Percentiles rank a stretch among this genome's conserved stretches.
These are phyloP conservation scores for Cacatua alba DNA, from an alignment of 2,113 vertebrate genomes.

Conservation along the genomic window DNA sequence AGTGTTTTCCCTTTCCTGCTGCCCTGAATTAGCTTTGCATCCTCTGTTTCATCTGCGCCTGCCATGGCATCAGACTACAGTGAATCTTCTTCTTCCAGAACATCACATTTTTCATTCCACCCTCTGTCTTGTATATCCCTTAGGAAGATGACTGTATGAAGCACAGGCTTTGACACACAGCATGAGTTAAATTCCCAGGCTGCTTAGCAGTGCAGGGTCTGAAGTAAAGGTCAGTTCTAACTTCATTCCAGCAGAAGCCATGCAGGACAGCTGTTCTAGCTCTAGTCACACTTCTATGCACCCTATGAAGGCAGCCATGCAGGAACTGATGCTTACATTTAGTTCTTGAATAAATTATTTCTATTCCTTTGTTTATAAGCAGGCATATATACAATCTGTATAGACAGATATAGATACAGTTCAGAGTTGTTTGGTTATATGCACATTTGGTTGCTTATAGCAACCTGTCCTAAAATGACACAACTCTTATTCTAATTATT, in stretches of 20 bases:
- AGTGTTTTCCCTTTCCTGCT: not conserved
- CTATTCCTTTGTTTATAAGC: not conserved
- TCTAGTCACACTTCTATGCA: not conserved
- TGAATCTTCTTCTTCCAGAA: not conserved
- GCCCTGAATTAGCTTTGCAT: not conserved
- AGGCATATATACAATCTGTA: not conserved
- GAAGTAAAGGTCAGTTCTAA: not conserved
- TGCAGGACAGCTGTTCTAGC: not conserved
- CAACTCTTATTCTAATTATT: not conserved
- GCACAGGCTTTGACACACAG: accelerated
- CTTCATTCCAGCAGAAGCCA: not conserved
- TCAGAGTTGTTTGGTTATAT: not conserved
- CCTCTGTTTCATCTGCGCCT: accelerated
- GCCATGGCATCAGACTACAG: not conserved
- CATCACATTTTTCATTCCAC: not conserved
- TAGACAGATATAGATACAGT: not conserved
- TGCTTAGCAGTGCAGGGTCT: not conserved
- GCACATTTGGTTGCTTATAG: not conserved
- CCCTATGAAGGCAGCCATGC: not conserved
- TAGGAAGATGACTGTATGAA: not conserved
- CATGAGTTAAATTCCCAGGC: not conserved
- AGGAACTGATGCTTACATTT: not conserved
- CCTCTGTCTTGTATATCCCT: not conserved
- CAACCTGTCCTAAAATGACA: not conserved
- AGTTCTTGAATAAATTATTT: not conserved